Evolutionary conservation across 2,888 invertebrate species (phyloP).

Genomic region (Melieria omissa): DNA sequence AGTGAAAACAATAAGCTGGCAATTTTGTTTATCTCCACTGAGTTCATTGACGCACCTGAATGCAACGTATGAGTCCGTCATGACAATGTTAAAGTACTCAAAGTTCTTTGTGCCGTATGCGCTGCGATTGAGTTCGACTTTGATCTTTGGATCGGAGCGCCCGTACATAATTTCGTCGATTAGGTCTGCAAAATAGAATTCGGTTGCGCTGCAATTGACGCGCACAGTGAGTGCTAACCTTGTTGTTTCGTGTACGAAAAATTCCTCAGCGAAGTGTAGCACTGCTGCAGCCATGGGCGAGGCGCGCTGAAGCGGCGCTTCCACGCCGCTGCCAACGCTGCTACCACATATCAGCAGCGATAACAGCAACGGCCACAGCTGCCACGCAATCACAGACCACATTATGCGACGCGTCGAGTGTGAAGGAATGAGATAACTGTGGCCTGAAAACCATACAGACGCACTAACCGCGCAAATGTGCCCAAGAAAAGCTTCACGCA

Average conservation of each 20-base stretch:
- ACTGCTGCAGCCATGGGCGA: slow-evolving; percentile 3
- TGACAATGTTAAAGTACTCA: slow-evolving; percentile 36
- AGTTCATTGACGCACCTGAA: slow-evolving; percentile 35
- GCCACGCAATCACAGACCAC: too few species aligned
- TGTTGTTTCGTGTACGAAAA: slow-evolving; percentile 16
- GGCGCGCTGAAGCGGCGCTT: too few species aligned
- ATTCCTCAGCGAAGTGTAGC: slow-evolving; percentile 32
- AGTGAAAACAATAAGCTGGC: background rate
- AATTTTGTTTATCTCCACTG: background rate
- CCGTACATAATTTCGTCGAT: slow-evolving; percentile 30
- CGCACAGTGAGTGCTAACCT: slow-evolving; percentile 25
- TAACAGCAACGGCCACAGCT: too few species aligned
- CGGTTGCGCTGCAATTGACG: background rate
- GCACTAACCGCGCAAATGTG: too few species aligned
- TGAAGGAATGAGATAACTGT: too few species aligned
- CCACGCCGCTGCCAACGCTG: too few species aligned
- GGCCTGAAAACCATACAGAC: too few species aligned
- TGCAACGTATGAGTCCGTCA: slow-evolving; percentile 40
- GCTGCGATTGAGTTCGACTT: background rate
- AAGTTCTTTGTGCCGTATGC: slow-evolving; percentile 20
- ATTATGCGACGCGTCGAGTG: too few species aligned
- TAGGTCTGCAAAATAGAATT: slow-evolving; percentile 36
- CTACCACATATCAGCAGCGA: too few species aligned
- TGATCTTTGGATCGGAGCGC: slow-evolving; percentile 25
- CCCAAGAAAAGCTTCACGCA: too few species aligned